These are phyloP conservation scores for Caenorhabditis wallacei DNA, from an alignment of 2,888 invertebrate species.

Conservation along the genomic window DNA sequence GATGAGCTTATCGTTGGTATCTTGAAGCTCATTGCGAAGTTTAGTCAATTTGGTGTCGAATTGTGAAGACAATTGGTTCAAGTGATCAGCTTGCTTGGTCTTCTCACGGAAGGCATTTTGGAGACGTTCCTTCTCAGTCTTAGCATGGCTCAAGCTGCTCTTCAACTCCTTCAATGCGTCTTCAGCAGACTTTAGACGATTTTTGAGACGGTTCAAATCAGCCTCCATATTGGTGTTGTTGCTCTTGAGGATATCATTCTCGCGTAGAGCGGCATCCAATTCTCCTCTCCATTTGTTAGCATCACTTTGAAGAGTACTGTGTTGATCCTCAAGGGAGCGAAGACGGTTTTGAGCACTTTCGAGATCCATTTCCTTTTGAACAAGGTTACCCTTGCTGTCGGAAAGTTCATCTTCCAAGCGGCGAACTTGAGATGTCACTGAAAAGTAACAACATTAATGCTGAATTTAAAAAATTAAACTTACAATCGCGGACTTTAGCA, in stretches of 20 bases:
- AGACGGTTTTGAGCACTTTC: constrained; percentile 79
- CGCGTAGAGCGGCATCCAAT: constrained; percentile 73
- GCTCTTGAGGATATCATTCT: constrained; percentile 78
- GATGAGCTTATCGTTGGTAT: constrained; percentile 81
- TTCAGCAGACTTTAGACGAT: constrained; percentile 76
- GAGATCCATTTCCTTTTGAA: constrained; percentile 79
- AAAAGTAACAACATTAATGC: constrained; percentile 27
- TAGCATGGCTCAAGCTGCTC: constrained; percentile 74
- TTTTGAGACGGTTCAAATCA: constrained; percentile 75
- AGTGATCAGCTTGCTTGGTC: constrained; percentile 80
- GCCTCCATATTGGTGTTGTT: constrained; percentile 75
- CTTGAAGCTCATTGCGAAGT: constrained; percentile 78
- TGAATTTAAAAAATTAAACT: constrained; percentile 28
- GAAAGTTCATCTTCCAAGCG: constrained; percentile 82
- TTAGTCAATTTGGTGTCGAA: constrained; percentile 80
- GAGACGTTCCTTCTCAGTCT: constrained; percentile 79
- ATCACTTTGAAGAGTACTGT: constrained; percentile 76
- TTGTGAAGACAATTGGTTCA: constrained; percentile 77
- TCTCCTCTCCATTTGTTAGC: constrained; percentile 74
- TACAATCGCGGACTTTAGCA: constrained; percentile 80
- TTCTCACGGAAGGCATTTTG: constrained; percentile 82
- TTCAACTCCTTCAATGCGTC: constrained; percentile 77
- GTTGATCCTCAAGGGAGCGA: constrained; percentile 79
- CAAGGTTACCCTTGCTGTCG: constrained; percentile 74
- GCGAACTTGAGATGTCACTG: constrained; percentile 79